A percentile compares a stretch with the other conserved stretches of the same genome.
Conservation (phyloP, 2,888 invertebrate species). For the Endomychus coccineus region DNA sequence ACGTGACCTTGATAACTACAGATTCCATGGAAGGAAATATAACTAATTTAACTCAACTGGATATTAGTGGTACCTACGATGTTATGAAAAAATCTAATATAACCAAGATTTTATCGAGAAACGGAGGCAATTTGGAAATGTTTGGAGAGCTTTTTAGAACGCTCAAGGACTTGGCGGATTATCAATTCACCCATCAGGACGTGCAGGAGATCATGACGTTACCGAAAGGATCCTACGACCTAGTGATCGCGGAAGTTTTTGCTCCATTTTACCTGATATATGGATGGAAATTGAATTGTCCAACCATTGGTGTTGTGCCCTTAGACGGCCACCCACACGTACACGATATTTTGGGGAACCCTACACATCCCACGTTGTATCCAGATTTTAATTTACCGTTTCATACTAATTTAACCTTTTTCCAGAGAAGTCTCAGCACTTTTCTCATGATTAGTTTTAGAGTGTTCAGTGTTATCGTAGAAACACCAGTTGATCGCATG, state of each 20-base stretch:
- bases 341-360: constrained; percentile 49
- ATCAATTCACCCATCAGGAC: constrained; percentile 6
- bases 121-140: neutral
- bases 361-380: constrained; percentile 48
- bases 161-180: constrained; percentile 14
- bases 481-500: constrained; percentile 19
- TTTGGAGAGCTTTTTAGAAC: constrained; percentile 11
- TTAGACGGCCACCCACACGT: constrained; percentile 46
- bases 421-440: constrained; percentile 26
- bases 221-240: constrained; percentile 46
- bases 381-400: constrained; percentile 47
- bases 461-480: constrained; percentile 13
- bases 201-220: neutral
- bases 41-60: constrained; percentile 36
- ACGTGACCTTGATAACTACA: constrained; percentile 44
- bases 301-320: constrained; percentile 49
- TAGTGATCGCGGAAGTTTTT: constrained; percentile 51
- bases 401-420: constrained; percentile 40
- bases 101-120: neutral
- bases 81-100: constrained; percentile 9
- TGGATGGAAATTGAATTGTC: constrained; percentile 49
- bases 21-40: constrained; percentile 36
- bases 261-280: constrained; percentile 47
- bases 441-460: neutral
- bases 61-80: constrained; percentile 33